Base-by-base conservation (phyloP, 2,113 vertebrate species). In the Atractosteus spatula region DNA sequence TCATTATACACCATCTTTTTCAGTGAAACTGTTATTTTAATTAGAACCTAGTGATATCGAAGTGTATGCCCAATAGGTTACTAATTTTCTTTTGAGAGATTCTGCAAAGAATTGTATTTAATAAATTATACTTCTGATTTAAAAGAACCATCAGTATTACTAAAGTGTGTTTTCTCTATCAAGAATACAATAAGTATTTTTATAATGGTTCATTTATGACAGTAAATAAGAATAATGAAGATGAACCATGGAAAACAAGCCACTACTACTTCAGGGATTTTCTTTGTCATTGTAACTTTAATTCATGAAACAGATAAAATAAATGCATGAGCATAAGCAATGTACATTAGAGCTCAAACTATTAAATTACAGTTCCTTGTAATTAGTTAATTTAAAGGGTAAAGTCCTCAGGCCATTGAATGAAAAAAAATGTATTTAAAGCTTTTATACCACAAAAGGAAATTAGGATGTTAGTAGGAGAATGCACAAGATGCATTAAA, bases 321-420 rank as follows among this genome's bases (percentile, higher is more conserved):
- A 77, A 74, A 72, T 78, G 63, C n/a, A 62, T 62, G 72, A 68
- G 79, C 29, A 29, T 29, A 29, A 75, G 74, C 80, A 77, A 81
- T 74, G 79, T 77, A 76, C 75, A 29, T 29, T 29, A 29, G 29
- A 71, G 65, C 73, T 72, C 72, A 73, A 75, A 75, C 73, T 76
- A 91, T 92, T 91, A 87, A 88, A 87, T 69, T 80, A 84, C 88
- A 89, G 84, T 85, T 85, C 89, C 88, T 88, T 84, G 80, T 93
- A 94, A 92, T 93, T 91, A 80, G 90, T 93, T 91, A 91, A 93
- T 90, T 91, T 92, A 91, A 90, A 90, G 89, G 90, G 90, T 93
- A 93, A 93, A 91, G 89, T 94, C 87, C 89, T 90, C 85, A 87
- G 89, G 88, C 89, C 84, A 83, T 88, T 89, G 91, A 72, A 71